Conservation (phyloP, 2,888 invertebrate genomes). For the Arenicola marina region DNA sequence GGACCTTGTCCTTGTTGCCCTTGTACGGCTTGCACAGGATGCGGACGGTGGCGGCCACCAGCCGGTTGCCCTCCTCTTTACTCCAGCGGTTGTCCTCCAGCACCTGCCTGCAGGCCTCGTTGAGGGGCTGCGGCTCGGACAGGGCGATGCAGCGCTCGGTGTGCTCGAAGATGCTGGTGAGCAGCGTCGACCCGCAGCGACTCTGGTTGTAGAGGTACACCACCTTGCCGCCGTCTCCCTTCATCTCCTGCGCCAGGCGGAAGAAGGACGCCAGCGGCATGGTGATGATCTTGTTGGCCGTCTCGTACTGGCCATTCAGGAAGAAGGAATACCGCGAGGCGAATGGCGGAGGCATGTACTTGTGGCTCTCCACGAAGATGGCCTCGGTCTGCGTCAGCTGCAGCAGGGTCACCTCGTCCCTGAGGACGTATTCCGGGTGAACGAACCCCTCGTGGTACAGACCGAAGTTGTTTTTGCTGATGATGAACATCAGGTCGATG, state of each 20-base stretch:
- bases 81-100: not conserved
- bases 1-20: not conserved
- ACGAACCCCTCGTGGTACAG: not conserved
- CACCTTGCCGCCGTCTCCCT: not conserved
- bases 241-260: not conserved
- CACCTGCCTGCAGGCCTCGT: not conserved
- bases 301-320: not conserved
- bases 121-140: not conserved
- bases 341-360: not conserved
- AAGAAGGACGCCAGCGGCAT: not conserved
- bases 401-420: slow-evolving; percentile 2
- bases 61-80: not conserved
- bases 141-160: not conserved
- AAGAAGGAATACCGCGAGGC: not conserved
- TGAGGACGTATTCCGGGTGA: not conserved
- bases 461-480: not conserved
- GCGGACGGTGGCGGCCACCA: not conserved
- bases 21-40: slow-evolving; percentile 1
- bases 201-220: slow-evolving; percentile 4
- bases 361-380: not conserved
- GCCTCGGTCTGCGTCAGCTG: not conserved
- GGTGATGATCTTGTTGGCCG: slow-evolving; percentile 5
- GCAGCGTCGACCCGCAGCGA: not conserved
- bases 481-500: not conserved
- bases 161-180: not conserved